Evolutionary conservation across 2,888 invertebrate genomes (phyloP), one percentile per base, ranked within the genome.

Genomic region (Apamea sordens): DNA sequence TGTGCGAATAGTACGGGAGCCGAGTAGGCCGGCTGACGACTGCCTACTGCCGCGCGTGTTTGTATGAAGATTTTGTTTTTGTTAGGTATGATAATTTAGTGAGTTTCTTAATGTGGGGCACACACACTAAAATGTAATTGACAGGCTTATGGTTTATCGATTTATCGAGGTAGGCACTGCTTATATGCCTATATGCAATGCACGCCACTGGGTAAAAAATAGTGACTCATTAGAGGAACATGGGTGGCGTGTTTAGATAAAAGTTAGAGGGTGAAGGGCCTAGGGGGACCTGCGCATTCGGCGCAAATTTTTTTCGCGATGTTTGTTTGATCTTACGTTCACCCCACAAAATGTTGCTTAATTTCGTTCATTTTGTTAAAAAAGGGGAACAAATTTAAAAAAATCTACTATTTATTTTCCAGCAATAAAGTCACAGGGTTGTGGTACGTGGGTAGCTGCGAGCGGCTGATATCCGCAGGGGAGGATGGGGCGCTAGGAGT

Each of bases 401-500:
- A 80, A 36, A 68, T 18, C 0, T 11, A 0, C 18, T 21, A 6
- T 36, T 64, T 11, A 5, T 53, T 56, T 86, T 93, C 15, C 95
- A 99, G 99, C 91, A 98, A 98, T 93, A 99, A 99, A 96, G 99
- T 99, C 32, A 98, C 99, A 32, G 98, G 99, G 0, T 96, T 99
- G 53, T 98, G 98, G 93, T 99, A 99, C 94, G 98, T 99, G 67
- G 97, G 98, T 79, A 97, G 98, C 65, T 98, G 98, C 89, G 98
- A 98, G 92, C 98, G 98, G 78, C 96, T 99, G 75, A 97, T 99
- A 77, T 99, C 99, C 21, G 98, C 98, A 64, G 99, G 99, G 24
- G 99, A 99, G 94, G 99, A 99, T 94, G 98, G 99, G 6, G 98
- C 98, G 18, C 97, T 99, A 28, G 98, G 99, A 32, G 98, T 99